phyloP scores from a whole-genome alignment of 2,113 vertebrate genomes.

The Elgaria multicarinata region DNA sequence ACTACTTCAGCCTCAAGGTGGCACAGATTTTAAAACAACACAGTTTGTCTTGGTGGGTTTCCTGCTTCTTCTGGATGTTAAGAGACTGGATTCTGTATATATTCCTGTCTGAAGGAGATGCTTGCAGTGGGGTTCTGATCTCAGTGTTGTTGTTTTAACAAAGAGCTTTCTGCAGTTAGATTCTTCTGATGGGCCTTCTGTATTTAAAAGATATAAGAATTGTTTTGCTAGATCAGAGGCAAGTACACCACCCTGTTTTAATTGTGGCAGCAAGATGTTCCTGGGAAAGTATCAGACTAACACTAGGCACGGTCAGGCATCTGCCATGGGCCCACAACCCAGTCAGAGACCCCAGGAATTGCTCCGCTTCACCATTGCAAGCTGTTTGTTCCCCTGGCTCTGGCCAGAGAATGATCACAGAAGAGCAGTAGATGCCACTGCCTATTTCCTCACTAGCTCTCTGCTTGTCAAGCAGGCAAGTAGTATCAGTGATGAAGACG shows the following conservation, averaged over 20 bases:
- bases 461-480: no score
- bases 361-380: no score
- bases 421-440: no score
- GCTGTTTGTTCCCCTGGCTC: no score
- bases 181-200: background rate
- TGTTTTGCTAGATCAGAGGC: background rate
- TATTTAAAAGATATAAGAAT: background rate
- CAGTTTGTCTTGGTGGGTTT: background rate
- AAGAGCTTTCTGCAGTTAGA: background rate
- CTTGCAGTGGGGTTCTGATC: background rate
- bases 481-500: no score
- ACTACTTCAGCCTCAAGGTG: background rate
- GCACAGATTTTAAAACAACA: background rate
- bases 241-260: background rate
- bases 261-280: background rate
- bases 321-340: no score
- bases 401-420: no score
- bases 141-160: background rate
- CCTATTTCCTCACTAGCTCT: no score
- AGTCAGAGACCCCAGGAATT: no score
- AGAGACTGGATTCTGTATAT: background rate
- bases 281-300: background rate
- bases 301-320: no score
- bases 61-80: background rate
- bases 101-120: background rate